Evolutionary conservation across 2,113 vertebrate genomes (phyloP).

Genomic region (Lophura nycthemera): DNA sequence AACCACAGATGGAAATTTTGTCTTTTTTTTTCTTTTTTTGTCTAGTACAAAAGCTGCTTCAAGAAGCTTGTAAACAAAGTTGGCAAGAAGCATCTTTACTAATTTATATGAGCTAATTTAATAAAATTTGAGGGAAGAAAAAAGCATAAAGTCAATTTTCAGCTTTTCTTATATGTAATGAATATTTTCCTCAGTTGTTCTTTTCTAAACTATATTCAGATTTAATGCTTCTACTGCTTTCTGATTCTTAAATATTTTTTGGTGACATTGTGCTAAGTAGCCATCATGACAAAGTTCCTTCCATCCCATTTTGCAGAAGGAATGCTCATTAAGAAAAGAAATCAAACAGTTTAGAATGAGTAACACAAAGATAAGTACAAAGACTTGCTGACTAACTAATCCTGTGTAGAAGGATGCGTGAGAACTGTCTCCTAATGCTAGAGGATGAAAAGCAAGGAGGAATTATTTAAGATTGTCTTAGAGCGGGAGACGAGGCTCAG

Average conservation of each 20-base stretch:
- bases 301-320: background rate
- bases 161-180: background rate
- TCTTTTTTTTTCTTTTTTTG: background rate
- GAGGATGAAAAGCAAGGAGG: background rate
- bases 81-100: background rate
- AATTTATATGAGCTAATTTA: constrained; percentile 39
- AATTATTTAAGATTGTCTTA: background rate
- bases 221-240: background rate
- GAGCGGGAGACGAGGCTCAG: background rate
- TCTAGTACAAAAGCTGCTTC: background rate
- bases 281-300: background rate
- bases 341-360: background rate
- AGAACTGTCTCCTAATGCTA: background rate
- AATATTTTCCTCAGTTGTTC: background rate
- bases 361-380: background rate
- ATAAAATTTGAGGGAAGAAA: background rate
- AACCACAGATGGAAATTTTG: background rate
- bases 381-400: background rate
- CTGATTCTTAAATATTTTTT: background rate
- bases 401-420: background rate
- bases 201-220: background rate
- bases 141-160: background rate
- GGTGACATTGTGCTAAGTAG: background rate
- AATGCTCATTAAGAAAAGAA: background rate
- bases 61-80: background rate